Percentiles rank a stretch among this genome's conserved stretches.
These are phyloP conservation scores for Asbolus verrucosus DNA, from an alignment of 1,140 invertebrate species.

Conservation along the genomic window DNA sequence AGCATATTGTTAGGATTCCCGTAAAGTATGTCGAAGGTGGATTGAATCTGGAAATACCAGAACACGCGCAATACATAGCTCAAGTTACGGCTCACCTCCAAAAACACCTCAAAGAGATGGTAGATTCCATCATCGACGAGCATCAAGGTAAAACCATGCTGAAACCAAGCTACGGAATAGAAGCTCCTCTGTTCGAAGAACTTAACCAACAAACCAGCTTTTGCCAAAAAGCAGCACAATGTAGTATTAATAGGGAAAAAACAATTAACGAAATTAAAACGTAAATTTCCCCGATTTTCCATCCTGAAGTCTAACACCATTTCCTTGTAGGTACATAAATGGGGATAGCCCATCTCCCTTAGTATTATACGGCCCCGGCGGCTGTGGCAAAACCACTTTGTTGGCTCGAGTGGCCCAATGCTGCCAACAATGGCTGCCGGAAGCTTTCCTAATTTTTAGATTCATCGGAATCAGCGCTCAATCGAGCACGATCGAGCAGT, in stretches of 20 bases:
- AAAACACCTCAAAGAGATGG: conserved; percentile 67
- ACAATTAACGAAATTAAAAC: conserved; percentile 75
- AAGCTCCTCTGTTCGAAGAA: conserved; percentile 73
- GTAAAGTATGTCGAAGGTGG: conserved; percentile 71
- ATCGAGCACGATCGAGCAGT: conserved; percentile 74
- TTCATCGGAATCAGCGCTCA: conserved; percentile 76
- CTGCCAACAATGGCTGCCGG: conserved; percentile 76
- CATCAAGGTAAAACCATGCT: conserved; percentile 63
- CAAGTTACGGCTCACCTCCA: conserved; percentile 70
- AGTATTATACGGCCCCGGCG: conserved; percentile 80
- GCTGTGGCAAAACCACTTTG: conserved; percentile 85
- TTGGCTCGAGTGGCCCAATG: conserved; percentile 77
- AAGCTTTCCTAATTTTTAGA: conserved; percentile 72
- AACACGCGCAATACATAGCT: conserved; percentile 74
- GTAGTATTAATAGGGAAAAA: conserved; percentile 72
- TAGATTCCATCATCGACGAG: conserved; percentile 74
- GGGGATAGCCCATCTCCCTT: conserved; percentile 73
- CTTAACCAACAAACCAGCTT: conserved; percentile 75
- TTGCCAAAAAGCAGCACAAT: conserved; percentile 74
- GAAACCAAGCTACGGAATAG: conserved; percentile 67
- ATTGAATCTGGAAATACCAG: conserved; percentile 66
- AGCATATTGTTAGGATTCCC: conserved; percentile 73
- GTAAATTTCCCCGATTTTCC: conserved; percentile 63
- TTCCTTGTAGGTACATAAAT: conserved; percentile 73
- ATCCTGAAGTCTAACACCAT: conserved; percentile 4